Evolutionary conservation across 1,140 invertebrate species (phyloP).

Genomic region (Diplogasteroides magnus): DNA sequence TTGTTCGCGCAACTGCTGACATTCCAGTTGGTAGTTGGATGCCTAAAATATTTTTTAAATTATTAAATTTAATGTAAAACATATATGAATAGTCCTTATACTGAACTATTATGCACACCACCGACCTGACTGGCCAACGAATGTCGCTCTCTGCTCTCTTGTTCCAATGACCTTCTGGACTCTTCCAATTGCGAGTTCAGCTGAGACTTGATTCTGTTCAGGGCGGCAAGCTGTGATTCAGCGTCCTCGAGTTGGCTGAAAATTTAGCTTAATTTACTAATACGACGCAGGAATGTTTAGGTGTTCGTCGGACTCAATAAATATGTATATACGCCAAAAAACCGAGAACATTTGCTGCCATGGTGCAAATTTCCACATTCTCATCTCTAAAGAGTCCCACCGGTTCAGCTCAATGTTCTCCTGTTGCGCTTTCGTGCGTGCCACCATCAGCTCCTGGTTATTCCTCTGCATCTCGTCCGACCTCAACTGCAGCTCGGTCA

Average conservation of each 20-base stretch:
- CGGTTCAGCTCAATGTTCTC: conserved; percentile 81
- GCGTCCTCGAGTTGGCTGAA: conserved; percentile 93
- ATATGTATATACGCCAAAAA: too few species aligned
- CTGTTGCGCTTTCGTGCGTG: conserved; percentile 89
- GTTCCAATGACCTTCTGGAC: conserved; percentile 89
- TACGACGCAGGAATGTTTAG: background rate
- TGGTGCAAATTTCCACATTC: too few species aligned
- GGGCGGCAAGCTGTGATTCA: conserved; percentile 87
- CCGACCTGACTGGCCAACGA: conserved; percentile 42
- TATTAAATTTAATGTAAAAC: too few species aligned
- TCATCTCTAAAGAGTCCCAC: too few species aligned
- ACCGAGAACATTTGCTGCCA: too few species aligned
- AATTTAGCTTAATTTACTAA: background rate
- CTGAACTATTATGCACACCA: too few species aligned
- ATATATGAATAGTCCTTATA: too few species aligned
- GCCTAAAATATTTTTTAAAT: too few species aligned
- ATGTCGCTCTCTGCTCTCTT: conserved; percentile 68
- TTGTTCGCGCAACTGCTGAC: conserved; percentile 93
- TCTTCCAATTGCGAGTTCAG: conserved; percentile 91
- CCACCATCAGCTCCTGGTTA: conserved; percentile 75
- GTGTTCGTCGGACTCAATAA: too few species aligned
- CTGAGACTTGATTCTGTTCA: conserved; percentile 92
- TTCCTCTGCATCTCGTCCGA: conserved; percentile 47
- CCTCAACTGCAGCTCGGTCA: conserved; percentile 45
- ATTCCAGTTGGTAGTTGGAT: conserved; percentile 85